Conservation (phyloP, 2,113 vertebrate species). For the Phyllostomus discolor region DNA sequence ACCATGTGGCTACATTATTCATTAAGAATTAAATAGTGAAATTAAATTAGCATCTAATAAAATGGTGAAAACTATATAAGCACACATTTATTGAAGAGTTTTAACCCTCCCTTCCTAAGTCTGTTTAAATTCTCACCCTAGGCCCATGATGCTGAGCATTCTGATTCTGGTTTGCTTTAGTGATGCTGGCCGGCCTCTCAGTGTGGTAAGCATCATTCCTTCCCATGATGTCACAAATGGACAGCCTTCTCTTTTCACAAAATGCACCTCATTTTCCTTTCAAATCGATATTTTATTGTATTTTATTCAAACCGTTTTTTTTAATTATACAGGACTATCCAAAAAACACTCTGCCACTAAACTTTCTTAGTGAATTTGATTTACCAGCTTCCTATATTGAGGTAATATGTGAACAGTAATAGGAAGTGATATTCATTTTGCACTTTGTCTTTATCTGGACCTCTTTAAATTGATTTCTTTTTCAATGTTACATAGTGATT, state of each 20-base stretch:
- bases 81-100: neutral
- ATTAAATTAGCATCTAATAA: neutral
- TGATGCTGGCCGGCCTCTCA: neutral
- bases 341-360: neutral
- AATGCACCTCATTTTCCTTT: neutral
- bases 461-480: conserved; percentile 40
- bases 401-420: conserved; percentile 33
- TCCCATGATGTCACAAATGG: neutral
- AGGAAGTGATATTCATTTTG: conserved; percentile 27
- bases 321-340: neutral
- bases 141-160: neutral
- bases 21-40: neutral
- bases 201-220: neutral
- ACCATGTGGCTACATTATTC: neutral
- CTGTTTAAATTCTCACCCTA: neutral
- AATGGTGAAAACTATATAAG: neutral
- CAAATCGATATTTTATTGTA: neutral
- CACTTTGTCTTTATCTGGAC: conserved; percentile 48
- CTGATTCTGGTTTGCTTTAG: neutral
- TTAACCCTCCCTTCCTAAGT: neutral
- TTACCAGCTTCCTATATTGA: conserved; percentile 13
- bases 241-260: neutral
- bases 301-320: neutral
- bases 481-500: conserved; percentile 10
- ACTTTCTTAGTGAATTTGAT: conserved; percentile 15